Conservation (phyloP, 1,140 invertebrate genomes). For the Plutomurus gul region DNA sequence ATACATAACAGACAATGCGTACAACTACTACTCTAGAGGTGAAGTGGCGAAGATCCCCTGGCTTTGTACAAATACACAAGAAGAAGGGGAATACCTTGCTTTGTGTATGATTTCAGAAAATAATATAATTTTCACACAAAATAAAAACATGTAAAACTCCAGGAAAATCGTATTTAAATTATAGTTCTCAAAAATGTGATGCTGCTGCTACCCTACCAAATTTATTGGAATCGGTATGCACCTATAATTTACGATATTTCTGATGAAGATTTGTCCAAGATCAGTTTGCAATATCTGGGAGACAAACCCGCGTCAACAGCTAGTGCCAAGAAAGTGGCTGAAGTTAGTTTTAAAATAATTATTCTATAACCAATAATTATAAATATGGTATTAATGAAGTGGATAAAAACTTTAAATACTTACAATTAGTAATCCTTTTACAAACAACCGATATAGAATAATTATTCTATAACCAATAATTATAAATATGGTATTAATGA, state of each 20-base stretch:
- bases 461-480: no score
- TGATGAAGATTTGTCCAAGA: not conserved
- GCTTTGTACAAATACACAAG: constrained; percentile 10
- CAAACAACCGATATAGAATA: no score
- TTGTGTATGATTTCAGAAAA: constrained; percentile 1
- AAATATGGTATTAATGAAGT: no score
- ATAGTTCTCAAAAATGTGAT: not conserved
- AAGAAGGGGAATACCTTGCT: constrained; percentile 26
- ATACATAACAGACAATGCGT: constrained; percentile 31
- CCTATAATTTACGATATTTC: not conserved
- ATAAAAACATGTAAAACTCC: no score
- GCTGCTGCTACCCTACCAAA: not conserved
- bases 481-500: no score
- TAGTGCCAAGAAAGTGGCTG: no score
- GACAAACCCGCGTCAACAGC: not conserved
- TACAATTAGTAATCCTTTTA: no score
- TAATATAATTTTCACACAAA: not conserved
- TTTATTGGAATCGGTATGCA: not conserved
- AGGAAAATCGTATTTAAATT: no score
- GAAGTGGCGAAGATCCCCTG: constrained; percentile 11
- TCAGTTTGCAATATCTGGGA: not conserved
- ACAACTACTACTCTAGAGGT: constrained; percentile 33
- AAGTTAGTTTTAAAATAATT: no score
- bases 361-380: no score
- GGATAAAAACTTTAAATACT: no score